Conservation (phyloP, 2,113 vertebrate genomes). For the Lycaon pictus region DNA sequence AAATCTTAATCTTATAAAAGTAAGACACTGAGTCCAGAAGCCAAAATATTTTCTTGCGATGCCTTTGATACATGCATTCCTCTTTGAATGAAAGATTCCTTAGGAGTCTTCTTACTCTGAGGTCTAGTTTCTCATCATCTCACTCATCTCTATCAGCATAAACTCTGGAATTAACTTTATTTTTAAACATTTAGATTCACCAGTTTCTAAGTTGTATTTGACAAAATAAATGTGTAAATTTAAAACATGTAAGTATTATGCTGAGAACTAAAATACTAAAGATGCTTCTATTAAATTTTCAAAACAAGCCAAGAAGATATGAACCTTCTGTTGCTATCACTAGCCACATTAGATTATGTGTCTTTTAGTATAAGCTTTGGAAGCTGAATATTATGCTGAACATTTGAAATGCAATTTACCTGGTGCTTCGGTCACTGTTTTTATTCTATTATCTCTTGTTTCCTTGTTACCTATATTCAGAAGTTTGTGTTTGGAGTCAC, state of each 20-base stretch:
- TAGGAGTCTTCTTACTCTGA: background rate
- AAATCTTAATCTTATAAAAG: background rate
- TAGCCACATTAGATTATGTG: background rate
- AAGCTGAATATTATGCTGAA: background rate
- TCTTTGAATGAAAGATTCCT: conserved; percentile 4
- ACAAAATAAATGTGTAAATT: background rate
- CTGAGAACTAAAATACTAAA: background rate
- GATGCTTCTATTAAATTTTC: background rate
- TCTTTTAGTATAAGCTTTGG: conserved; percentile 31
- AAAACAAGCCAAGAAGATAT: background rate
- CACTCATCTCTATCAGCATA: background rate
- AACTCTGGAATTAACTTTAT: conserved; percentile 7
- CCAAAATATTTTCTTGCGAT: background rate
- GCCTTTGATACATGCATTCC: background rate
- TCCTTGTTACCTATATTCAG: conserved; percentile 68
- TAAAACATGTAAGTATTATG: background rate
- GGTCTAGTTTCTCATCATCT: conserved; percentile 14
- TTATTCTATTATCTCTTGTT: conserved; percentile 64
- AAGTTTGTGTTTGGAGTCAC: conserved; percentile 37
- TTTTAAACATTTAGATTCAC: conserved; percentile 8
- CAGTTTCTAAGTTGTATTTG: conserved; percentile 3
- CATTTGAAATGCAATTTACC: background rate
- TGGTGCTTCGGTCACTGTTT: background rate
- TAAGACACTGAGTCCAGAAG: background rate
- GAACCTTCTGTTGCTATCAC: background rate